phyloP scores from a whole-genome alignment of 2,113 vertebrate genomes.

The Albula goreensis region DNA sequence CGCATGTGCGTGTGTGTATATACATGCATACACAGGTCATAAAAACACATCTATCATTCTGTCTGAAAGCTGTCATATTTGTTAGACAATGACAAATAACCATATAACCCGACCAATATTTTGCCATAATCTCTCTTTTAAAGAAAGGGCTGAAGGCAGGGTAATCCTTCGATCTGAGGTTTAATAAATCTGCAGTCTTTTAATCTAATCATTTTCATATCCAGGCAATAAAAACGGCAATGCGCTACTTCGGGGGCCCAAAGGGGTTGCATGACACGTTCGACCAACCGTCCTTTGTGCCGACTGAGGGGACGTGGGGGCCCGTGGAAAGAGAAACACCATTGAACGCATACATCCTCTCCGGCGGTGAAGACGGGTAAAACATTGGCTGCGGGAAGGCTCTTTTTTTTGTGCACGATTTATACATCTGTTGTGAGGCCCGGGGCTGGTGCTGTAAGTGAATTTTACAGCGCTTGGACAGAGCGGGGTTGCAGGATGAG shows the following conservation, averaged over 20 bases:
- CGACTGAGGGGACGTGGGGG: constrained; percentile 33
- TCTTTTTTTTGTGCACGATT: constrained; percentile 32
- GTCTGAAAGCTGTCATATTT: constrained; percentile 1
- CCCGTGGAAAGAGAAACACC: constrained; percentile 31
- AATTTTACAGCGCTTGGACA: constrained; percentile 60
- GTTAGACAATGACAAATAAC: constrained; percentile 8
- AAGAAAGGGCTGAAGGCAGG: background rate
- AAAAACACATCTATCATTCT: background rate
- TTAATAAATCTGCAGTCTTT: constrained; percentile 23
- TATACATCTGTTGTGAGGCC: constrained; percentile 48
- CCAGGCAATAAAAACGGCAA: constrained; percentile 16
- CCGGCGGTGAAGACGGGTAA: constrained; percentile 43
- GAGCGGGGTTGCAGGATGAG: constrained; percentile 44
- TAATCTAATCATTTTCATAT: constrained; percentile 17
- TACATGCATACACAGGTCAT: background rate
- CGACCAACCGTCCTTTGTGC: background rate
- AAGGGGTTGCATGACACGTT: background rate
- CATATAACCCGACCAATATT: background rate
- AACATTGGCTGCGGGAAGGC: constrained; percentile 33
- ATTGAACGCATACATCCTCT: constrained; percentile 36
- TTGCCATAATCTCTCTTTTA: background rate
- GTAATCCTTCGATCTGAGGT: background rate
- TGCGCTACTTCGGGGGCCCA: background rate
- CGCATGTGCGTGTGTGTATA: too few relatives aligned
- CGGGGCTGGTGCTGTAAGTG: constrained; percentile 49